Conservation (phyloP, 2,113 vertebrate genomes). For the Megaptera novaeangliae region DNA sequence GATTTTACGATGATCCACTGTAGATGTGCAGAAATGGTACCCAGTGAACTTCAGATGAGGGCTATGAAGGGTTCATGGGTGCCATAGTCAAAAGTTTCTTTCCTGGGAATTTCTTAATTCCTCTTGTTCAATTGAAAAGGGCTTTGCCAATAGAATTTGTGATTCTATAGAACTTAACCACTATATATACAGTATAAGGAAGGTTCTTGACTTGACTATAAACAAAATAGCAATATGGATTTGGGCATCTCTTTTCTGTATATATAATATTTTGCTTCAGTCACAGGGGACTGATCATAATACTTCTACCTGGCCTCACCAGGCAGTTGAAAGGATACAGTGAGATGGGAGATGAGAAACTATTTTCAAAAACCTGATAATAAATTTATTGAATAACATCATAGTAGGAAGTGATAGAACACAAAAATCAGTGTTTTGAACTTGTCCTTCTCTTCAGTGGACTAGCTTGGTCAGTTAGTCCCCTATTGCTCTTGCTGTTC, state of each 20-base stretch:
- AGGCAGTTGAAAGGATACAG: neutral
- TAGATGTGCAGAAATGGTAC: neutral
- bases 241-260: neutral
- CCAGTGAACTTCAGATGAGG: neutral
- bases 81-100: neutral
- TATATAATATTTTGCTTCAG: neutral
- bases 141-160: neutral
- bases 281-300: neutral
- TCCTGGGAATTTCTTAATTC: neutral
- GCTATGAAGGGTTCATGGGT: neutral
- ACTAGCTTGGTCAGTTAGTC: neutral
- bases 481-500: neutral
- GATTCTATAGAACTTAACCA: neutral
- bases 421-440: neutral
- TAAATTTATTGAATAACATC: neutral
- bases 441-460: neutral
- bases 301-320: neutral
- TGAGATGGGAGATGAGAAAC: neutral
- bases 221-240: neutral
- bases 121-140: neutral
- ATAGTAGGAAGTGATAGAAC: neutral
- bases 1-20: neutral
- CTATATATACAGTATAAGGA: neutral
- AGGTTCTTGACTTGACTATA: neutral
- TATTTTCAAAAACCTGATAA: neutral